These are phyloP conservation scores for Harmothoe impar DNA, from an alignment of 2,888 invertebrate genomes.

Conservation along the genomic window DNA sequence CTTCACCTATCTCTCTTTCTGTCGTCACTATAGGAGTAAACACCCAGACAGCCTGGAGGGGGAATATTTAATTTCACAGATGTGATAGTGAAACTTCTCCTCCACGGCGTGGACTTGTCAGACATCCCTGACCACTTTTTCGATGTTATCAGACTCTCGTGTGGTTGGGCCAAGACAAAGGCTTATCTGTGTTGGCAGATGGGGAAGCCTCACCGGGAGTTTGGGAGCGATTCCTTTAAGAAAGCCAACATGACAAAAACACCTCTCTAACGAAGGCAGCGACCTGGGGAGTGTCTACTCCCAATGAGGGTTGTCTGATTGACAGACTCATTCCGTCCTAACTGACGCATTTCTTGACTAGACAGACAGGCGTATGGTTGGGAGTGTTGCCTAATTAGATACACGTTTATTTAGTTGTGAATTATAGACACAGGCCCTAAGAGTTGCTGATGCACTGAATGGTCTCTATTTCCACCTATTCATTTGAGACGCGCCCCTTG, in stretches of 20 bases:
- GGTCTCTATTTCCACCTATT: no score
- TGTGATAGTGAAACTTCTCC: background rate
- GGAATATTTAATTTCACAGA: no score
- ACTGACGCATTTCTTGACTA: background rate
- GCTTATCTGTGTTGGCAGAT: constrained; percentile 27
- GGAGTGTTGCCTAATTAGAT: background rate
- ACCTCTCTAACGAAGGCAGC: background rate
- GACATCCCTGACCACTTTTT: constrained; percentile 5
- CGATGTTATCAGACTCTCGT: constrained; percentile 10
- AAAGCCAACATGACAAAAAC: background rate
- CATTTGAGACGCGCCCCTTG: no score
- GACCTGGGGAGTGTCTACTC: background rate
- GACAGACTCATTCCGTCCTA: background rate
- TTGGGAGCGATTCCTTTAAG: background rate
- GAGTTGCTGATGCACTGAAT: no score
- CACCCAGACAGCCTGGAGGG: no score
- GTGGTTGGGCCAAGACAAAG: constrained; percentile 37
- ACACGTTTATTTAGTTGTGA: background rate
- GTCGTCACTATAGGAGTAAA: no score
- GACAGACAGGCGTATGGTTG: background rate
- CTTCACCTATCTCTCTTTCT: no score
- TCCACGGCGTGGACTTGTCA: background rate
- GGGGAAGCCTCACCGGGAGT: background rate
- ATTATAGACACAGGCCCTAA: background rate
- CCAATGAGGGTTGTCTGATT: background rate